Evolutionary conservation across 2,888 invertebrate species (phyloP).

Genomic region (Acleris literana): DNA sequence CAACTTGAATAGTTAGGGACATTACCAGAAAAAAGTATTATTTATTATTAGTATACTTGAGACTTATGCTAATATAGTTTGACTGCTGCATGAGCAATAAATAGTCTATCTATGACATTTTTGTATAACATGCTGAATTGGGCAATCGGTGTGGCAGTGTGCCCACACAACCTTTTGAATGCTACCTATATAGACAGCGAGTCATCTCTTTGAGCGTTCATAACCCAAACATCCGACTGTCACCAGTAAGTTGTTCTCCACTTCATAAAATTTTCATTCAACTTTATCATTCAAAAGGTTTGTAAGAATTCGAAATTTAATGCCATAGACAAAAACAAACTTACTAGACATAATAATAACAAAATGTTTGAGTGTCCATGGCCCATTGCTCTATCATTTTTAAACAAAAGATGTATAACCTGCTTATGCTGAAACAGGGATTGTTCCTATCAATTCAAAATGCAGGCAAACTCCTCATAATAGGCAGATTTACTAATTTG

Average conservation of each 20-base stretch:
- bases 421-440: not conserved
- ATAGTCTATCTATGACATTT: conserved; percentile 31
- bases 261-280: too few relatives aligned
- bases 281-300: too few relatives aligned
- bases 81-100: conserved; percentile 37
- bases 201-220: too few relatives aligned
- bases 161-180: conserved; percentile 3
- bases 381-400: not conserved
- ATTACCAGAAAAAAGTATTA: conserved; percentile 35
- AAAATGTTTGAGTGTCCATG: not conserved
- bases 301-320: too few relatives aligned
- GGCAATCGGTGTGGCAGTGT: conserved; percentile 43
- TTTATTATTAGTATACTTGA: conserved; percentile 37
- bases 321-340: too few relatives aligned
- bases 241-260: too few relatives aligned
- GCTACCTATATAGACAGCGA: too few relatives aligned
- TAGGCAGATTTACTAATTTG: not conserved
- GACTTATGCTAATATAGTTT: conserved; percentile 36
- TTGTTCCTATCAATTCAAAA: not conserved
- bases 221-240: too few relatives aligned
- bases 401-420: not conserved
- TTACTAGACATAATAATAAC: conserved; percentile 6
- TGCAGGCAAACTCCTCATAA: not conserved
- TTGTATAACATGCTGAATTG: conserved; percentile 38
- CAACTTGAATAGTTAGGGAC: conserved; percentile 32